phyloP scores from a whole-genome alignment of 2,888 invertebrate species.

The Gymnoscelis rufifasciata region DNA sequence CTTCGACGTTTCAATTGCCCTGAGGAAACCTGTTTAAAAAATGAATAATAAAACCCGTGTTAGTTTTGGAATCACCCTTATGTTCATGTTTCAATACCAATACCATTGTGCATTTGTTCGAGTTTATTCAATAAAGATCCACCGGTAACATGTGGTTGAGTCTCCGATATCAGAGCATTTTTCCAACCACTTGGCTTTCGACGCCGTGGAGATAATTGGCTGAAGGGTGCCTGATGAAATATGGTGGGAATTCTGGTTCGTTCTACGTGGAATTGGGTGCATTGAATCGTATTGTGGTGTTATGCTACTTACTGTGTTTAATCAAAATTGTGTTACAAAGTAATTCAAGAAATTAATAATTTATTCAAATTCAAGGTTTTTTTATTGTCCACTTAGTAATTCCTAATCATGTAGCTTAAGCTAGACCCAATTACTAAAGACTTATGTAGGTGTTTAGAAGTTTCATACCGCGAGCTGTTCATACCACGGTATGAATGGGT shows the following conservation, averaged over 20 bases:
- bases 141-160: slow-evolving; percentile 27
- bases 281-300: background rate
- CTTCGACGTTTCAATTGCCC: too few species aligned
- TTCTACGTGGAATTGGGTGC: background rate
- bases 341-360: too few species aligned
- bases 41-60: too few species aligned
- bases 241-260: background rate
- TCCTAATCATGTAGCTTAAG: too few species aligned
- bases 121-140: slow-evolving; percentile 49
- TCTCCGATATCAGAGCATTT: slow-evolving; percentile 21
- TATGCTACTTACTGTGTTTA: background rate
- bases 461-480: too few species aligned
- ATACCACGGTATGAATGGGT: too few species aligned
- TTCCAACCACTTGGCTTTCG: slow-evolving; percentile 19
- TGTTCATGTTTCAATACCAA: slow-evolving; percentile 46
- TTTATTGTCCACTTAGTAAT: too few species aligned
- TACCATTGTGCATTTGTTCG: slow-evolving; percentile 65
- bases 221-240: slow-evolving; percentile 1
- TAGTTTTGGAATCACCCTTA: too few species aligned
- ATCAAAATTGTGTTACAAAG: background rate
- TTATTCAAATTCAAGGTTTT: too few species aligned
- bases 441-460: too few species aligned
- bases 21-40: too few species aligned
- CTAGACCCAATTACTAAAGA: too few species aligned
- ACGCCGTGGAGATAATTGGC: slow-evolving; percentile 16